A percentile compares a stretch with the other conserved stretches of the same genome.
phyloP scores from a whole-genome alignment of 2,797 vertebrate species.

The Argyrosomus regius region DNA sequence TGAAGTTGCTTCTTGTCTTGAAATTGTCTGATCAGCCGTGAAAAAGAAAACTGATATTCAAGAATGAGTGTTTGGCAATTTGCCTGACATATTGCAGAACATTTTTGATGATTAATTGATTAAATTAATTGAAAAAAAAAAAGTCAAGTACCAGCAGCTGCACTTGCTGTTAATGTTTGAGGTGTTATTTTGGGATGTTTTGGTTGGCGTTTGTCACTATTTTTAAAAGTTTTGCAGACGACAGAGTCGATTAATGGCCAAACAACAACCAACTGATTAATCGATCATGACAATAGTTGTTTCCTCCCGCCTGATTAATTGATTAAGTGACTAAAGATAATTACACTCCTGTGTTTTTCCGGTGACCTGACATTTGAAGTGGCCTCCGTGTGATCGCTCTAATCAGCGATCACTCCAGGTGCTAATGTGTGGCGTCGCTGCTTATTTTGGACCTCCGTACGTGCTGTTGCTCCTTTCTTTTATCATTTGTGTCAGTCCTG shows the following conservation, averaged over 20 bases:
- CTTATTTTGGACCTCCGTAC: conserved; percentile 31
- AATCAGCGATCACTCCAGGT: conserved; percentile 10
- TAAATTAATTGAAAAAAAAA: too few relatives aligned
- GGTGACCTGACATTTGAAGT: conserved; percentile 34
- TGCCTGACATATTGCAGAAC: not conserved
- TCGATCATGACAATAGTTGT: not conserved
- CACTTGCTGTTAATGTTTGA: too few relatives aligned
- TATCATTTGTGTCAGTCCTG: conserved; percentile 54
- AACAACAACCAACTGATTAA: not conserved
- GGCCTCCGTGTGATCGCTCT: conserved; percentile 7
- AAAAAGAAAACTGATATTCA: too few relatives aligned
- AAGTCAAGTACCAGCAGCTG: too few relatives aligned
- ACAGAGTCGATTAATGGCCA: too few relatives aligned
- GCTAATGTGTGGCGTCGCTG: conserved; percentile 24
- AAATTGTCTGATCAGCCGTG: not conserved
- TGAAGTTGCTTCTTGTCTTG: not conserved
- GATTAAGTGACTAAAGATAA: not conserved
- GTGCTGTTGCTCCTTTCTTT: conserved; percentile 36
- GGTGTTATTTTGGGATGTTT: too few relatives aligned
- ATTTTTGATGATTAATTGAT: too few relatives aligned
- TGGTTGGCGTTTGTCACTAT: not conserved
- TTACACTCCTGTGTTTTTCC: not conserved
- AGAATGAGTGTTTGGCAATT: not conserved
- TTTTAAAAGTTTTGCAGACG: not conserved
- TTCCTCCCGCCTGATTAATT: not conserved